Evolutionary conservation across 2,113 vertebrate species (phyloP).

Genomic region (Agelaius tricolor): DNA sequence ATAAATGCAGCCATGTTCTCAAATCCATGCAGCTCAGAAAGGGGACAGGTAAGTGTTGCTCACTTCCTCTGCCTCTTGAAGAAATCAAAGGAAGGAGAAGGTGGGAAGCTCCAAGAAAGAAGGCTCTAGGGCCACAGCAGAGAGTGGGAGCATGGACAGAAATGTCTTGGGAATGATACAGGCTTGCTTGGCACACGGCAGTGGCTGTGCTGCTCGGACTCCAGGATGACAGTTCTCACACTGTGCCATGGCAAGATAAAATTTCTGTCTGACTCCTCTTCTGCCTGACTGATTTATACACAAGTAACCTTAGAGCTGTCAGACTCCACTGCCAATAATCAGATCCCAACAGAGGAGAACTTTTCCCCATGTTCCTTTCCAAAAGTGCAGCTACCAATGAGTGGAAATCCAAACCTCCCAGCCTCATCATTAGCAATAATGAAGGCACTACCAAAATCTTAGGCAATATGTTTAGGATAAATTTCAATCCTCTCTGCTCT

Average conservation of each 20-base stretch:
- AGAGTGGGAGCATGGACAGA: not conserved
- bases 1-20: fast-evolving
- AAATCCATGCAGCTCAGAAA: not conserved
- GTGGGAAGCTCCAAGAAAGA: not conserved
- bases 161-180: not conserved
- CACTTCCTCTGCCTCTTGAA: not conserved
- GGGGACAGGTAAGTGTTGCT: not conserved
- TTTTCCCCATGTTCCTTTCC: not conserved
- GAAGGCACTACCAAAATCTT: not conserved
- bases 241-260: not conserved
- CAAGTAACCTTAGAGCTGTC: not conserved
- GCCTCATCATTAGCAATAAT: not conserved
- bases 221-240: not conserved
- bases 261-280: not conserved
- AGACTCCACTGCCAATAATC: not conserved
- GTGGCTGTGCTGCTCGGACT: not conserved
- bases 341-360: not conserved
- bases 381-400: not conserved
- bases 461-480: slow-evolving; percentile 12
- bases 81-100: not conserved
- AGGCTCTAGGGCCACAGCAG: not conserved
- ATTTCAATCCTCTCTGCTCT: not conserved
- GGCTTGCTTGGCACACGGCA: not conserved
- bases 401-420: not conserved
- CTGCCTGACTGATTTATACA: not conserved